Percentiles rank a stretch among this genome's conserved stretches.
Conservation (phyloP, 2,888 invertebrate species). For the Ophion slaviceki region DNA sequence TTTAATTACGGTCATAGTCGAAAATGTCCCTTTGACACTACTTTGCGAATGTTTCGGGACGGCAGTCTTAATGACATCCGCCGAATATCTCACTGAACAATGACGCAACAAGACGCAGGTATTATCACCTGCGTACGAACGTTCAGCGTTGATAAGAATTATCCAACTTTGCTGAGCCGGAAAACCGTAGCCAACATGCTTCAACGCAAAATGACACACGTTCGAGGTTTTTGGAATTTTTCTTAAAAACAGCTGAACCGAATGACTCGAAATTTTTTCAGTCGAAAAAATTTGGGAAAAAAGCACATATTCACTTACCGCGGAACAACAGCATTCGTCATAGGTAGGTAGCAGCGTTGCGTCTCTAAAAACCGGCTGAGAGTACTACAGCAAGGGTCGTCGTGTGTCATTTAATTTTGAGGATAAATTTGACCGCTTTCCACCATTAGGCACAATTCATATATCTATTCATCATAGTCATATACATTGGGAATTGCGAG, state of each 20-base stretch:
- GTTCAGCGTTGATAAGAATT: too few species aligned
- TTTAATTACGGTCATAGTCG: background rate
- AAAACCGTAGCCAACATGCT: background rate
- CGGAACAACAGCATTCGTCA: background rate
- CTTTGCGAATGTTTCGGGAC: background rate
- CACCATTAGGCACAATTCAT: background rate
- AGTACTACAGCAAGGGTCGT: too few species aligned
- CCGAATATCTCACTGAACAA: too few species aligned
- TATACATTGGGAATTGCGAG: slow-evolving; percentile 50
- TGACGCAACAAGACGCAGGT: too few species aligned
- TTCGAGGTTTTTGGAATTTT: background rate
- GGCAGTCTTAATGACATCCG: background rate
- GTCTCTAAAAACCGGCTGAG: too few species aligned
- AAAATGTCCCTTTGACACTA: background rate
- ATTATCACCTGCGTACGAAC: background rate
- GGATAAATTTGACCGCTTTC: too few species aligned
- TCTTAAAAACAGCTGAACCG: background rate
- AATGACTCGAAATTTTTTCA: slow-evolving; percentile 9
- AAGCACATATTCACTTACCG: background rate
- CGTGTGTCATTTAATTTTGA: too few species aligned
- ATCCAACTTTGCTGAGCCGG: background rate
- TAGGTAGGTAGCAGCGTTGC: too few species aligned
- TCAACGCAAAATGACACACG: background rate
- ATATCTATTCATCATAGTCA: background rate
- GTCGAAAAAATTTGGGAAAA: background rate